A percentile compares a stretch with the other conserved stretches of the same genome.
These are phyloP conservation scores for Noturus placidus DNA, from an alignment of 2,113 vertebrate species.

Conservation along the genomic window DNA sequence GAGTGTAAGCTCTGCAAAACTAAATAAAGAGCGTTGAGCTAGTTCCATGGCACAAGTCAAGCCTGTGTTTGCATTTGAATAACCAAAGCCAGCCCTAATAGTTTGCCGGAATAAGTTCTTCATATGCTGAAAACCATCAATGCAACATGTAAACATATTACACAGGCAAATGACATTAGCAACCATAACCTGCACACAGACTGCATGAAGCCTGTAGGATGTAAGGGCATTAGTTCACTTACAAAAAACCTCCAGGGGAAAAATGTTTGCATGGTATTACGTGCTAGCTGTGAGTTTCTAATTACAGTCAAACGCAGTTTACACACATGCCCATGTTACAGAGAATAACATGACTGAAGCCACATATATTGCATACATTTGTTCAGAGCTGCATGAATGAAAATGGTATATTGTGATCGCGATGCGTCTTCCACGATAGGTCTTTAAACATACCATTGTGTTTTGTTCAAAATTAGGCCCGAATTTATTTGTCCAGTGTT, in stretches of 20 bases:
- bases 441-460: not conserved
- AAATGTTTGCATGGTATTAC: not conserved
- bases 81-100: not conserved
- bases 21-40: conserved; percentile 11
- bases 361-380: not conserved
- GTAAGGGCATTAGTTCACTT: not conserved
- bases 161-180: not conserved
- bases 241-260: not conserved
- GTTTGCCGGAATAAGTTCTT: not conserved
- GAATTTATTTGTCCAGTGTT: not conserved
- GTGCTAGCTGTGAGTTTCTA: not conserved
- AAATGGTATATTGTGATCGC: not conserved
- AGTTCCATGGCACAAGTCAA: conserved; percentile 4
- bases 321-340: not conserved
- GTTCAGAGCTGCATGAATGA: not conserved
- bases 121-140: not conserved
- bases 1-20: conserved; percentile 34
- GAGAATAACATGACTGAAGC: not conserved
- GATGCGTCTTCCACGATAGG: too few species aligned
- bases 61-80: not conserved
- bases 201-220: not conserved
- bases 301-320: not conserved
- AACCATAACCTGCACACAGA: not conserved
- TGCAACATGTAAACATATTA: not conserved
- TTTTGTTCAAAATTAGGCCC: not conserved